Evolutionary conservation across 2,888 invertebrate species (phyloP), one percentile per base, ranked within the genome.

Genomic region (Operophtera brumata): DNA sequence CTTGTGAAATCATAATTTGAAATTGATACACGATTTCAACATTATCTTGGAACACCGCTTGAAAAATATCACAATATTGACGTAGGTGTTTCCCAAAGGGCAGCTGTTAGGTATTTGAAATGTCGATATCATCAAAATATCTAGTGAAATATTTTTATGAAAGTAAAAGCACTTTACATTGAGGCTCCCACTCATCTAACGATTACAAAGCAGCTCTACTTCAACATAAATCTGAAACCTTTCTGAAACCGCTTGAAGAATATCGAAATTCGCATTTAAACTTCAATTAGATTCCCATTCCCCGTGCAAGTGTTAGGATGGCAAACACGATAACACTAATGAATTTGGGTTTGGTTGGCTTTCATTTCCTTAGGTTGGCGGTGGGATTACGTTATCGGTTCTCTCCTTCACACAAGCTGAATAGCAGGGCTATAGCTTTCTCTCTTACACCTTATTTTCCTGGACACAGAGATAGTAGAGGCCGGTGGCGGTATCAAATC

Each of bases 281-380:
- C 56, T 56, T 57, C 57, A 57, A 57, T 57, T 57, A 57, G 70
- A 59, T 65, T 70, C 69, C 66, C 69, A 69, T 71, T 67, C 70
- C 69, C 66, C 68, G 56, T 64, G 74, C 71, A 70, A 69, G 66
- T 67, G 66, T 71, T 67, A 67, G 77, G 74, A 78, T 75, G 73
- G 78, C 70, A 73, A 72, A 73, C 71, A 75, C 73, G 80, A 82
- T 82, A 80, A 78, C 79, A 78, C 76, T 80, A 82, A 82, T 81
- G 78, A 81, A 82, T 82, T 82, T 80, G 75, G 78, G 80, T 82
- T 81, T 72, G 73, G 75, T 69, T 75, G 72, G 75, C 75, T 80
- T 80, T 78, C 80, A 80, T 82, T 81, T 78, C 78, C 78, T 79
- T 77, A 80, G 75, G 77, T 79, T 71, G 64, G 66, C 73, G 71